phyloP scores from a whole-genome alignment of 2,113 vertebrate species.

The Eulemur rufifrons region DNA sequence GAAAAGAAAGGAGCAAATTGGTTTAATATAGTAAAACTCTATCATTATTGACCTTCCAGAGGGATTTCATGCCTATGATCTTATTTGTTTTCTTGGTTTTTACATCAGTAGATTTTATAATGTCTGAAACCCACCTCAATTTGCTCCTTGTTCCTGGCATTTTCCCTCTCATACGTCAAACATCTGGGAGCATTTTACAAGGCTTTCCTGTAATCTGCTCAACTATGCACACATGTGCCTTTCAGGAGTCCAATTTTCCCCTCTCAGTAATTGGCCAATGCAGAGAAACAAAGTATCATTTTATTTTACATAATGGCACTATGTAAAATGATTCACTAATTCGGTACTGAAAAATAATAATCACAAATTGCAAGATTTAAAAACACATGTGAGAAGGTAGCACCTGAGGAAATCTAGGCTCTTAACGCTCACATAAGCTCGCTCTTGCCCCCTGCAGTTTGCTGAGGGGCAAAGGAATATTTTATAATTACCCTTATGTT shows the following conservation, averaged over 20 bases:
- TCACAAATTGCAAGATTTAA: conserved; percentile 60
- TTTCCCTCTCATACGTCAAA: conserved; percentile 7
- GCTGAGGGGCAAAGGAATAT: conserved; percentile 45
- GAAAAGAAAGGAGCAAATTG: background rate
- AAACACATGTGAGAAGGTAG: conserved; percentile 57
- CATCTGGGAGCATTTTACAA: conserved; percentile 71
- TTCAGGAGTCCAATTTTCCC: conserved; percentile 69
- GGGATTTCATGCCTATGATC: background rate
- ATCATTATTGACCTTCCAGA: background rate
- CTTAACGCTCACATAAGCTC: conserved; percentile 73
- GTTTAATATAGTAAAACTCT: conserved; percentile 8
- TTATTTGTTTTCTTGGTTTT: conserved; percentile 8
- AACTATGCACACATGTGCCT: conserved; percentile 47
- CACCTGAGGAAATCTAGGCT: conserved; percentile 54
- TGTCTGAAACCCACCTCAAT: conserved; percentile 17
- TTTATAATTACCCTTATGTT: conserved; percentile 33
- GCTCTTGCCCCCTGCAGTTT: conserved; percentile 85
- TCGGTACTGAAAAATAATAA: conserved; percentile 76
- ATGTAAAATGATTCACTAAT: conserved; percentile 73
- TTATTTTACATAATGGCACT: conserved; percentile 73
- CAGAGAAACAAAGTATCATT: conserved; percentile 76
- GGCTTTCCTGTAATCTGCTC: conserved; percentile 59
- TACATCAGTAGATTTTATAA: background rate
- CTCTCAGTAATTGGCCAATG: conserved; percentile 70
- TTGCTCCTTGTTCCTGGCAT: background rate